These are phyloP conservation scores for Coregonus ussuriensis DNA, from an alignment of 2,797 vertebrate genomes.

Conservation along the genomic window DNA sequence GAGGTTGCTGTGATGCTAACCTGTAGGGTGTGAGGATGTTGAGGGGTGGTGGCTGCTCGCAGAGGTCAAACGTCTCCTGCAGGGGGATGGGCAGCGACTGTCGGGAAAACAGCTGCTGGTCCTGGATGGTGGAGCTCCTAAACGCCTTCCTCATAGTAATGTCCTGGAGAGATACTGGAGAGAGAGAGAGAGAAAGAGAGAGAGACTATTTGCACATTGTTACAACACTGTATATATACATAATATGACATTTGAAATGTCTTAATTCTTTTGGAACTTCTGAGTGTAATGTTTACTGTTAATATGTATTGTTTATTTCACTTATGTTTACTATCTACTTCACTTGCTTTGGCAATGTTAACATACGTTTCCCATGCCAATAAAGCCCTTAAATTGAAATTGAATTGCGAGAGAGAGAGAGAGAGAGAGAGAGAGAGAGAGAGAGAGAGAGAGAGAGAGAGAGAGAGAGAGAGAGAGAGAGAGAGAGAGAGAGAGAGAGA, in stretches of 20 bases:
- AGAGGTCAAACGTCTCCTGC: conserved; percentile 92
- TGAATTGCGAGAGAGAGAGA: no score
- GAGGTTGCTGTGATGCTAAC: conserved; percentile 67
- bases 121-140: conserved; percentile 94
- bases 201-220: no score
- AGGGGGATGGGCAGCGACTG: conserved; percentile 91
- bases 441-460: neutral
- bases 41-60: conserved; percentile 94
- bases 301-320: no score
- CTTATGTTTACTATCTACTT: no score
- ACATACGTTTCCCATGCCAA: no score
- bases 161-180: conserved; percentile 93
- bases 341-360: no score
- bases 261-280: no score
- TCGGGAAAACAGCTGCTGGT: conserved; percentile 96
- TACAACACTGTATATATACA: no score
- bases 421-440: neutral
- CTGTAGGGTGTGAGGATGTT: conserved; percentile 97
- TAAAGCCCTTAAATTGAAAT: no score
- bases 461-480: neutral
- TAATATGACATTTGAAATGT: no score
- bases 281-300: no score
- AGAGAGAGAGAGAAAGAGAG: neutral
- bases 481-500: neutral
- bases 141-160: conserved; percentile 99